Evolutionary conservation across 2,888 invertebrate species (phyloP), one percentile per base, ranked within the genome.

Genomic region (Mellilla xanthometata): DNA sequence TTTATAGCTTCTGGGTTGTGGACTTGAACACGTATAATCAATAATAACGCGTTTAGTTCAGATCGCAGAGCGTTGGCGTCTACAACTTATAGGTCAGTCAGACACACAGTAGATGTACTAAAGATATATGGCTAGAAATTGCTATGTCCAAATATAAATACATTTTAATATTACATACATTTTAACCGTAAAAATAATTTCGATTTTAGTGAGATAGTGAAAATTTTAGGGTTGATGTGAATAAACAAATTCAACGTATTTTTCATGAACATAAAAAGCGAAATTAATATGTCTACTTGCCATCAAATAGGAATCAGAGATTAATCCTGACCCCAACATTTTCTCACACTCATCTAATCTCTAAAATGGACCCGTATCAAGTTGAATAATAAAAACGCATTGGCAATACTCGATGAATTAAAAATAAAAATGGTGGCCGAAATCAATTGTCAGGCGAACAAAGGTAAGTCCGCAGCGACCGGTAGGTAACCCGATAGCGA

Each of bases 401-500:
- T 33, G 47, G 45, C 46, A 40, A 46, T 47, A 41, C n/a, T 11
- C 40, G 13, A 46, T 31, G 28, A 27, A 44, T 45, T 44, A 51
- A 43, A 43, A 47, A 23, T 5, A 6, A 35, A 43, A 41, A 41
- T 38, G 40, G 48, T 54, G 57, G 52, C 57, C 57, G 35, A 50
- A 52, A 54, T 50, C 29, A 39, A 39, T 47, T 50, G 48, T 44
- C 28, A 23, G 48, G 28, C 12, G 13, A 48, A 54, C 54, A 56
- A 56, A 56, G 52, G n/a, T n/a, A n/a, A n/a, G n/a, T n/a, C n/a
- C n/a, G n/a, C 40, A 38, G 33, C 35, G 76, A 67, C 65, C 61
- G 60, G 59, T 67, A 60, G 68, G 87, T 81, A 89, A 89, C 72
- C 68, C 61, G 82, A 89, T 87, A 87, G 78, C 79, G 82, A 86